Base-by-base conservation (phyloP, 2,797 vertebrate genomes). In the Leptodactylus fallax region DNA sequence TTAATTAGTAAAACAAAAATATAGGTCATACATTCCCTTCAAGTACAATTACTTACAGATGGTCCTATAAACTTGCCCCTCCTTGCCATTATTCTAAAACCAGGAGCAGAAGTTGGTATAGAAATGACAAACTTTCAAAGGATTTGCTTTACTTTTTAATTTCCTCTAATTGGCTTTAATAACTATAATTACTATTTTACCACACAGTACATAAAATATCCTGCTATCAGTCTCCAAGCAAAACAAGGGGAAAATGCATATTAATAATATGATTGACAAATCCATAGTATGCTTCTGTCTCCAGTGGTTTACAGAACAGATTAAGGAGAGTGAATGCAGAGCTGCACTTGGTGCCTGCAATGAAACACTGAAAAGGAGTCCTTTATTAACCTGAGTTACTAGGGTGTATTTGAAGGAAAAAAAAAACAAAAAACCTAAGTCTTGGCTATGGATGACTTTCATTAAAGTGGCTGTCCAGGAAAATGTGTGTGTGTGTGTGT, bases 141-240 rank as follows among this genome's bases (percentile, higher is more conserved):
- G 49, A 23, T 77, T 2, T 53, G 74, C 74, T 77, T 67, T n/a
- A 23, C 53, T 47, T 45, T 80, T 86, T 86, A 86, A 86, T 86
- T 80, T 86, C 51, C 45, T 79, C 49, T 86, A 56, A 67, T 86
- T 79, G 45, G 60, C 49, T n/a, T 27, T 86, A 86, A 86, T 86
- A 86, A 23, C 78, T 87, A 49, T 87, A 81, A 87, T 87, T 87
- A 87, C 56, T 71, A 55, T 69, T 49, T 58, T 77, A 77, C 49
- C 45, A 36, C 65, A n/a, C 65, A 17, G 53, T 51, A 25, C 67
- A 87, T 65, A 69, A 71, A 71, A 49, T 86, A 51, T 61, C 45
- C 65, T 58, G 19, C 77, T 16, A 69, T 80, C 23, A 11, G 85
- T 86, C 69, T 65, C 51, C 51, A 80, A 87, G 80, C 78, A 86